Conservation (phyloP, 2,888 invertebrate species). For the Diarsia rubi region DNA sequence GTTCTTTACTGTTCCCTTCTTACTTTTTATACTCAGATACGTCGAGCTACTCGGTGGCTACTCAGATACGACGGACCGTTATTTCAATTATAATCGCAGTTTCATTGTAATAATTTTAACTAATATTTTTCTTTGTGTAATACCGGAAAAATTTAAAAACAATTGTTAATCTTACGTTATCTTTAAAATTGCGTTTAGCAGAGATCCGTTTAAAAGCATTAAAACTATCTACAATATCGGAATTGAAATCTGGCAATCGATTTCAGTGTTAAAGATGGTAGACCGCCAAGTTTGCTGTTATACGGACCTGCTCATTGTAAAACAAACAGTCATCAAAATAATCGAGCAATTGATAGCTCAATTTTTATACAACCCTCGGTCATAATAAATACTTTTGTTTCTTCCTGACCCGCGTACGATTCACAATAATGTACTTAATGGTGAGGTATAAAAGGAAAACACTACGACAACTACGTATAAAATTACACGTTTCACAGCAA, state of each 20-base stretch:
- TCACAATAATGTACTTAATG: not conserved
- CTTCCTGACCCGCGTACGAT: not conserved
- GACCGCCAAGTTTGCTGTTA: not conserved
- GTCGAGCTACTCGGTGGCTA: not conserved
- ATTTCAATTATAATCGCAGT: not conserved
- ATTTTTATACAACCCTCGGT: not conserved
- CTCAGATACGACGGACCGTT: not conserved
- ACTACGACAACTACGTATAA: not conserved
- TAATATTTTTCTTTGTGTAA: not conserved
- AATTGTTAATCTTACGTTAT: not conserved
- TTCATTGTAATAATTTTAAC: not conserved
- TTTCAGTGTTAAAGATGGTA: not conserved
- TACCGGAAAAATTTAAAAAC: not conserved
- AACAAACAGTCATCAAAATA: not conserved
- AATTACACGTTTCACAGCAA: constrained; percentile 5
- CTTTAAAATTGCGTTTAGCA: not conserved
- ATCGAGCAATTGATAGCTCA: not conserved
- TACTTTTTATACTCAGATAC: not conserved
- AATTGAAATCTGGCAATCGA: not conserved
- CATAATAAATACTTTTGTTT: not conserved
- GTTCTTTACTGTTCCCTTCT: constrained; percentile 1
- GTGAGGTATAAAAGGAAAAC: not conserved
- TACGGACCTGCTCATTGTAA: not conserved
- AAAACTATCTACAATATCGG: not conserved
- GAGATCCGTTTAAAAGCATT: not conserved